phyloP scores from a whole-genome alignment of 2,888 invertebrate genomes.

The Epinotia nisella region DNA sequence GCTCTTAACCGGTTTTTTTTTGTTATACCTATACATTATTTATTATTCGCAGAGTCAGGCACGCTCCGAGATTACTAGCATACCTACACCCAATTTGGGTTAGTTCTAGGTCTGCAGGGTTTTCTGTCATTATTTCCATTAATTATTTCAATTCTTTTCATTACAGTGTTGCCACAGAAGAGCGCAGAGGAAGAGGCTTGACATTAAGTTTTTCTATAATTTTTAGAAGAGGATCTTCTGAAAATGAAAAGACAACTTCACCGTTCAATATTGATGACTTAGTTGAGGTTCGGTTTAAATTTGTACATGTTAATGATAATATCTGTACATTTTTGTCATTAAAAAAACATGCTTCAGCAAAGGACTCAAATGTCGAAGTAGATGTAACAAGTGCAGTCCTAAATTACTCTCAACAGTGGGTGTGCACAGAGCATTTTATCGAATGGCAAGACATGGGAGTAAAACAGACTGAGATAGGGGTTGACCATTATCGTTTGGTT shows the following conservation, averaged over 20 bases:
- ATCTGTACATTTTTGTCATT: background rate
- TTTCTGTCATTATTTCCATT: too few relatives aligned
- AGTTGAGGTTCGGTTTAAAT: constrained; percentile 14
- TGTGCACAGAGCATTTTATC: constrained; percentile 2
- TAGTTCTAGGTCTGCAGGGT: too few relatives aligned
- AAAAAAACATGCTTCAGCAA: constrained; percentile 22
- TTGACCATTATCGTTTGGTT: background rate
- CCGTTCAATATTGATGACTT: constrained; percentile 15
- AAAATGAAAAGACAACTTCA: background rate
- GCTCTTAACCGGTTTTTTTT: too few relatives aligned
- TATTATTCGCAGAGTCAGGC: too few relatives aligned
- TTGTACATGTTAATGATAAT: background rate
- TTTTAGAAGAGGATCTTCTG: too few relatives aligned
- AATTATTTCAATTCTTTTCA: too few relatives aligned
- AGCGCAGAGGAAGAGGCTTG: constrained; percentile 17
- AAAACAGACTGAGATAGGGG: background rate
- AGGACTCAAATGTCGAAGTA: constrained; percentile 5
- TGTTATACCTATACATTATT: too few relatives aligned
- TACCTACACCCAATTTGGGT: too few relatives aligned
- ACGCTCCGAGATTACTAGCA: too few relatives aligned
- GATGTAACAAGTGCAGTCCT: constrained; percentile 6
- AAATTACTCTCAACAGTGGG: background rate
- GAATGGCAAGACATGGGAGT: constrained; percentile 11
- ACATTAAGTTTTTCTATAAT: constrained; percentile 3
- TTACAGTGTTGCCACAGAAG: constrained; percentile 5